Evolutionary conservation across 2,888 invertebrate species (phyloP).

Genomic region (Sinodicranocentrus sp.): DNA sequence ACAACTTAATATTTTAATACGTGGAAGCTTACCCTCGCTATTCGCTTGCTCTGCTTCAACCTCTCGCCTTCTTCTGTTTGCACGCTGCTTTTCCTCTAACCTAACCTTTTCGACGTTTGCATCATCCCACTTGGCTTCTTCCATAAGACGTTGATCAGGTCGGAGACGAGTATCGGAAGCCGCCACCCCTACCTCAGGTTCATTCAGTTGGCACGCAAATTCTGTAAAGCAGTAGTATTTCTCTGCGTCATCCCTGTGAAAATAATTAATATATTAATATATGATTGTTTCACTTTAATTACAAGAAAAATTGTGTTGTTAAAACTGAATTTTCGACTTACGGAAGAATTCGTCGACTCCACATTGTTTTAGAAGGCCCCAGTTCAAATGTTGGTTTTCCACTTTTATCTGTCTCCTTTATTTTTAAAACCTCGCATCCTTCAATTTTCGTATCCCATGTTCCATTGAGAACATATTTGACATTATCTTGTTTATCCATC

Average conservation of each 20-base stretch:
- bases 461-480: slow-evolving; percentile 86
- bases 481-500: slow-evolving; percentile 81
- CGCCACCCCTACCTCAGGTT: slow-evolving; percentile 93
- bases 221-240: slow-evolving; percentile 96
- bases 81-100: slow-evolving; percentile 97
- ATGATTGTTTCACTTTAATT: not conserved
- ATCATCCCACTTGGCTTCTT: slow-evolving; percentile 93
- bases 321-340: slow-evolving; percentile 78
- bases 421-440: slow-evolving; percentile 91
- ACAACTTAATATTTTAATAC: too few species aligned
- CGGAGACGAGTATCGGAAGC: slow-evolving; percentile 95
- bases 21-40: slow-evolving; percentile 79
- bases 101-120: slow-evolving; percentile 91
- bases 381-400: slow-evolving; percentile 94
- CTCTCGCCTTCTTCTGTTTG: slow-evolving; percentile 87
- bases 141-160: slow-evolving; percentile 99
- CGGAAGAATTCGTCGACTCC: slow-evolving; percentile 90
- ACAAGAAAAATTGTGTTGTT: not conserved
- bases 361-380: slow-evolving; percentile 89
- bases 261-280: not conserved
- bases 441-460: slow-evolving; percentile 98
- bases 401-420: slow-evolving; percentile 82
- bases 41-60: slow-evolving; percentile 85
- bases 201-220: slow-evolving; percentile 97
- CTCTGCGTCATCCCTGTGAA: slow-evolving; percentile 82